phyloP scores from a whole-genome alignment of 2,888 invertebrate genomes.

The Drosophila birchii region DNA sequence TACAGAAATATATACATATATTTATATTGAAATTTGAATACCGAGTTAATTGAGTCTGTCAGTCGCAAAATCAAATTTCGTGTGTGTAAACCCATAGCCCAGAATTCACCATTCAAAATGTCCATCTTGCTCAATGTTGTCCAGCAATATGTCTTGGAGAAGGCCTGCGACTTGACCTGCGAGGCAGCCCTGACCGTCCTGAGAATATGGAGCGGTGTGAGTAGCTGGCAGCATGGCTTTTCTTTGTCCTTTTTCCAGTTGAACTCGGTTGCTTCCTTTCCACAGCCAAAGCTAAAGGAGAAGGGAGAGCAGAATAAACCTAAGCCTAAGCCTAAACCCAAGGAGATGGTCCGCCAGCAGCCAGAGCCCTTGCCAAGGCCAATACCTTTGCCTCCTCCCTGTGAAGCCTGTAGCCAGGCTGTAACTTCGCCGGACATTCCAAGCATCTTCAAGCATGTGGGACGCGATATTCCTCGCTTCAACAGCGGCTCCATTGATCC shows the following conservation, averaged over 20 bases:
- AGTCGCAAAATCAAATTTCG: conserved; percentile 15
- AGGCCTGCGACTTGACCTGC: conserved; percentile 54
- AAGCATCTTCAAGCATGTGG: not conserved
- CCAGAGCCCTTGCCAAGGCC: not conserved
- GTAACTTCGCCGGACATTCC: not conserved
- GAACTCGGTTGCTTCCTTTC: not conserved
- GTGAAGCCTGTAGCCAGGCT: not conserved
- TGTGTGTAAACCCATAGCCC: conserved; percentile 35
- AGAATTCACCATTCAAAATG: conserved; percentile 43
- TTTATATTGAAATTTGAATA: not conserved
- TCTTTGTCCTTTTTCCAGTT: not conserved
- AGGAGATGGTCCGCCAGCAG: too few relatives aligned
- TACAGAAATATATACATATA: conserved; percentile 16
- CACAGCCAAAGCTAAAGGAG: conserved; percentile 14
- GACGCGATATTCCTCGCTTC: conserved; percentile 17
- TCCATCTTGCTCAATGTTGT: conserved; percentile 59
- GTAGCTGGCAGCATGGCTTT: conserved; percentile 9
- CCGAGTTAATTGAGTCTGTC: not conserved
- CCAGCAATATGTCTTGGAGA: conserved; percentile 50
- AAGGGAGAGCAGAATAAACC: not conserved
- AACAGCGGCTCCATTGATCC: conserved; percentile 70
- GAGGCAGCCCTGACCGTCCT: conserved; percentile 36
- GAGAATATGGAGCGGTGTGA: conserved; percentile 45
- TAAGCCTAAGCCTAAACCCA: not conserved
- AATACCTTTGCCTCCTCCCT: not conserved